A percentile compares a stretch with the other conserved stretches of the same genome.
These are phyloP conservation scores for Proisotoma minuta DNA, from an alignment of 2,888 invertebrate genomes.

Conservation along the genomic window DNA sequence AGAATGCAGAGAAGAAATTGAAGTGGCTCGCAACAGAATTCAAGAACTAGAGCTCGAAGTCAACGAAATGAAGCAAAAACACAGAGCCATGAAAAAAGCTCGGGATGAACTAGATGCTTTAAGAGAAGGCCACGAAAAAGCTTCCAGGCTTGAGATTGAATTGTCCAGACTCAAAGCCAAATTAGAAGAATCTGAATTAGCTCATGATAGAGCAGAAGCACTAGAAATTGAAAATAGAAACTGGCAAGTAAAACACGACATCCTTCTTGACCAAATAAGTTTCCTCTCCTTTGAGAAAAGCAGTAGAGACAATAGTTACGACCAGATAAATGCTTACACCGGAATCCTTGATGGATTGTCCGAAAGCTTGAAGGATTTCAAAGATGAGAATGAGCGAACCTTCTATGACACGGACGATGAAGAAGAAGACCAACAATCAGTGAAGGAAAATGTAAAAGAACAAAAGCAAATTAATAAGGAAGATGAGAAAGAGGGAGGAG, in stretches of 20 bases:
- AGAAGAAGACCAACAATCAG: slow-evolving; percentile 29
- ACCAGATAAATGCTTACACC: background rate
- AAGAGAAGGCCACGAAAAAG: slow-evolving; percentile 45
- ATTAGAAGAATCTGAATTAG: slow-evolving; percentile 43
- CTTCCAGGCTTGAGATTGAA: slow-evolving; percentile 41
- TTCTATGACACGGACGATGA: slow-evolving; percentile 35
- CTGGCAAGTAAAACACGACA: slow-evolving; percentile 42
- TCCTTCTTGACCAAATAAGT: slow-evolving; percentile 46
- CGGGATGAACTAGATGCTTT: slow-evolving; percentile 46
- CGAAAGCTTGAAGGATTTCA: slow-evolving; percentile 16
- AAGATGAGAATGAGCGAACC: slow-evolving; percentile 18
- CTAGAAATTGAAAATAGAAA: slow-evolving; percentile 45
- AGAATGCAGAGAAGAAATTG: slow-evolving; percentile 46
- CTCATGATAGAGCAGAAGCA: slow-evolving; percentile 42
- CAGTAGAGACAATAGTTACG: slow-evolving; percentile 22
- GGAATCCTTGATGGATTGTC: slow-evolving; percentile 23
- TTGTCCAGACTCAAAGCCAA: slow-evolving; percentile 41
- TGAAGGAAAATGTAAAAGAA: slow-evolving; percentile 23
- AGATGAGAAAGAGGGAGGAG: background rate
- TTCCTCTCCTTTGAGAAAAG: slow-evolving; percentile 44
- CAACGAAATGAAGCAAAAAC: slow-evolving; percentile 35
- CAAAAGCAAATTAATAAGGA: background rate
- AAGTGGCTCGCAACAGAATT: slow-evolving; percentile 40
- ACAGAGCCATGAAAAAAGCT: slow-evolving; percentile 42
- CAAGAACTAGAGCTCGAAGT: slow-evolving; percentile 41